These are phyloP conservation scores for Hucho hucho DNA, from an alignment of 2,113 vertebrate species.

Conservation along the genomic window DNA sequence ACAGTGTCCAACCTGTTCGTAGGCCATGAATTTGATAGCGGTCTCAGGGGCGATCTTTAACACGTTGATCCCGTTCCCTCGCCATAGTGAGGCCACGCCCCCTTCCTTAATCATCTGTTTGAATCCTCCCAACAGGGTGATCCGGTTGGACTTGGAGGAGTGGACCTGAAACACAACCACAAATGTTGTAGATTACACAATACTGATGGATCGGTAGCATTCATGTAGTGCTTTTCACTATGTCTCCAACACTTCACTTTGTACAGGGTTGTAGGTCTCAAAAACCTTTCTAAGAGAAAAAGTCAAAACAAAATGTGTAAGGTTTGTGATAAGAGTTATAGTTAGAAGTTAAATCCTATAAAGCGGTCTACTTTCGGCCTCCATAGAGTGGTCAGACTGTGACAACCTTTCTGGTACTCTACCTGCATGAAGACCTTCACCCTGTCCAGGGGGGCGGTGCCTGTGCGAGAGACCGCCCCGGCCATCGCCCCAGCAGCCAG, in stretches of 20 bases:
- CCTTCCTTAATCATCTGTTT: conserved; percentile 90
- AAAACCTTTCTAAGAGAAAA: too few relatives aligned
- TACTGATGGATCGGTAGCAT: too few relatives aligned
- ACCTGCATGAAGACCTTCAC: conserved; percentile 98
- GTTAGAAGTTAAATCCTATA: too few relatives aligned
- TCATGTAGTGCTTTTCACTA: too few relatives aligned
- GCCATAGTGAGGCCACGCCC: conserved; percentile 86
- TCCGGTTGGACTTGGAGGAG: conserved; percentile 80
- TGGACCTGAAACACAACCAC: conserved; percentile 81
- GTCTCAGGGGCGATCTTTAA: conserved; percentile 96
- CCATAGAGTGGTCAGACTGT: background rate
- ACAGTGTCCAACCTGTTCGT: conserved; percentile 83
- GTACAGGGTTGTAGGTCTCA: too few relatives aligned
- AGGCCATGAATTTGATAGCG: conserved; percentile 92
- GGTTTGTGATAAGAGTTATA: too few relatives aligned
- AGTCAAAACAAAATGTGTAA: too few relatives aligned
- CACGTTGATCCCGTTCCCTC: conserved; percentile 93
- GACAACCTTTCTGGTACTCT: background rate
- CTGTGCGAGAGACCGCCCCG: conserved; percentile 87
- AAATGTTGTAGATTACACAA: background rate
- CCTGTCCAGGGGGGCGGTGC: conserved; percentile 89
- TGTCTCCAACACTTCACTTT: too few relatives aligned
- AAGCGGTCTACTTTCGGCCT: too few relatives aligned
- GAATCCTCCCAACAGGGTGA: conserved; percentile 82
- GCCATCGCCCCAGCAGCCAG: conserved; percentile 85